These are phyloP conservation scores for Penaeus indicus DNA, from an alignment of 1,140 invertebrate genomes.

Conservation along the genomic window DNA sequence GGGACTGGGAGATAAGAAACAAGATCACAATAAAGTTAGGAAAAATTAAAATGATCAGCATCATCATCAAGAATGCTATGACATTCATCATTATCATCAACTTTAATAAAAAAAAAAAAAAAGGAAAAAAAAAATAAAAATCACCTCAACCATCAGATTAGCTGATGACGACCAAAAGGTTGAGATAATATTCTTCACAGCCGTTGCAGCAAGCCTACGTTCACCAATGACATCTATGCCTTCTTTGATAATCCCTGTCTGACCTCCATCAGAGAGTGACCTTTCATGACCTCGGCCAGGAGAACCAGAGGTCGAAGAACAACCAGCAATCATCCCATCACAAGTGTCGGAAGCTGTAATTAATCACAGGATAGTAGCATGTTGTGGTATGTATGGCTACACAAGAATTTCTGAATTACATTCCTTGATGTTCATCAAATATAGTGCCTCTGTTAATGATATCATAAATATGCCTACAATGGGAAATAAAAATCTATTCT, in stretches of 20 bases:
- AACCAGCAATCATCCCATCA: constrained; percentile 63
- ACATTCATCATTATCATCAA: too few species aligned
- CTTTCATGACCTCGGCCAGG: constrained; percentile 68
- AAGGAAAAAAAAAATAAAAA: constrained; percentile 20
- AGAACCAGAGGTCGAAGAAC: constrained; percentile 35
- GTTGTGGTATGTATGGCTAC: too few species aligned
- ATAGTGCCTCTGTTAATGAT: too few species aligned
- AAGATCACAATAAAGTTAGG: not conserved
- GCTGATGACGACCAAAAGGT: constrained; percentile 76
- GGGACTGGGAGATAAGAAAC: constrained; percentile 71
- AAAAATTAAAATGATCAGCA: too few species aligned
- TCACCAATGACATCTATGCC: constrained; percentile 56
- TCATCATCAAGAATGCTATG: too few species aligned
- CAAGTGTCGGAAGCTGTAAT: constrained; percentile 67
- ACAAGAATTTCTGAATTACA: not conserved
- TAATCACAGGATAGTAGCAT: not conserved
- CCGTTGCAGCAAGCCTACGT: constrained; percentile 68
- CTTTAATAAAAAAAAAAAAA: not conserved
- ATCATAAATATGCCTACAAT: too few species aligned
- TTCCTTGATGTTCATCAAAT: not conserved
- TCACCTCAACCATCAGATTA: constrained; percentile 73
- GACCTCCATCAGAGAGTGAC: constrained; percentile 67
- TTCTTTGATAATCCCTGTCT: constrained; percentile 35
- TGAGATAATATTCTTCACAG: constrained; percentile 80
- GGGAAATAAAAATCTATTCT: too few species aligned